Evolutionary conservation across 2,888 invertebrate genomes (phyloP), one percentile per base, ranked within the genome.

Genomic region (Octonoba sinensis): DNA sequence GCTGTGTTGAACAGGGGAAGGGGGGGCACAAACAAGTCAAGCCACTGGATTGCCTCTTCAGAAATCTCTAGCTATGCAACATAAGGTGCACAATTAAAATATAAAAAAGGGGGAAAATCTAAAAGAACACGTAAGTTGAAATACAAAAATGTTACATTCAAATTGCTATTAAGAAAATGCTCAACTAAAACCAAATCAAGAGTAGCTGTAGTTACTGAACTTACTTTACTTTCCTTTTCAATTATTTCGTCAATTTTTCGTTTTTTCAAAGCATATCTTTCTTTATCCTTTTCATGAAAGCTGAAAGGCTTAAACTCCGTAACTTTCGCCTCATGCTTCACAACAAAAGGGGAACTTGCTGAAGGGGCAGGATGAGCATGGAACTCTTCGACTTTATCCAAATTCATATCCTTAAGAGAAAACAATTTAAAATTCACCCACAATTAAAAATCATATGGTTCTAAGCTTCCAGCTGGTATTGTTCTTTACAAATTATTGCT

Each of bases 261-360:
- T 84, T 93, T 92, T 84, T 91, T 92, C 74, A 90, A 91, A 57
- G 89, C 89, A 69, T 90, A 89, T 36, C 91, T 86, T 75, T 90
- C 88, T 86, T 91, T 91, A 87, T 93, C 91, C 16, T 93, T 88
- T 73, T 91, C 89, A 79, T 93, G 93, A 89, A 94, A 94, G 84
- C 93, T 93, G 86, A 93, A 93, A 16, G 93, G 93, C 73, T 89
- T 84, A 12, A 70, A 22, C 16, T 51, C 54, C 20, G 83, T 83
- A 4, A 66, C 75, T 64, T 86, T 86, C 79, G 87, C 87, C 15
- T 85, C 75, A 13, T 87, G 82, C 15, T 86, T 86, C 12, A 87
- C 87, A 66, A 86, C 85, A 84, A 87, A 88, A 3, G 87, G 87
- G 6, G 87, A 82, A 16, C 87, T 87, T 11, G 78, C 77, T 73